Conservation (phyloP, 2,113 vertebrate species). For the Benthochromis sp. region DNA sequence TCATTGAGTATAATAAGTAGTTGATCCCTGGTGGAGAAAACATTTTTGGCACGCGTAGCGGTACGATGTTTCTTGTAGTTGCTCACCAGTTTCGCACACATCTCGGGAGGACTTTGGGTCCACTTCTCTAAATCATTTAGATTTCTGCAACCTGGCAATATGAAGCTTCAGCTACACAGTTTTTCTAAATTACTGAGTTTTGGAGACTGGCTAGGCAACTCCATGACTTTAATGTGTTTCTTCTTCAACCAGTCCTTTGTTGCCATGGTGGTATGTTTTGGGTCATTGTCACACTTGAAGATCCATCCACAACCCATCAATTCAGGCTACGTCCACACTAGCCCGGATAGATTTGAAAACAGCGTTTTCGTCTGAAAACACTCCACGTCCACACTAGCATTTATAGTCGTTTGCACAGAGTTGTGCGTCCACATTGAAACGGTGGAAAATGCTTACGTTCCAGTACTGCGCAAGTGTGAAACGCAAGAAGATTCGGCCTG, state of each 20-base stretch:
- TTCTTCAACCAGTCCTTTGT: background rate
- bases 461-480: background rate
- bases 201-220: background rate
- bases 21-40: background rate
- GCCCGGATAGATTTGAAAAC: background rate
- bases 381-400: background rate
- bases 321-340: background rate
- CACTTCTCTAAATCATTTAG: background rate
- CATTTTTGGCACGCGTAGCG: background rate
- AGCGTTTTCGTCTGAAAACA: background rate
- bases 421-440: background rate
- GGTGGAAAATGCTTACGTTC: background rate
- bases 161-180: background rate
- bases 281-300: background rate
- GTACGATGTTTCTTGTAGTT: background rate
- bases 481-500: background rate
- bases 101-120: background rate
- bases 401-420: background rate
- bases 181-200: background rate
- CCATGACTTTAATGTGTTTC: background rate
- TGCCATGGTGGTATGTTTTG: background rate
- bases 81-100: background rate
- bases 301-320: background rate
- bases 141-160: background rate
- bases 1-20: background rate